Evolutionary conservation across 2,797 vertebrate species (phyloP), one percentile per base, ranked within the genome.

Genomic region (Myotis pilosus): DNA sequence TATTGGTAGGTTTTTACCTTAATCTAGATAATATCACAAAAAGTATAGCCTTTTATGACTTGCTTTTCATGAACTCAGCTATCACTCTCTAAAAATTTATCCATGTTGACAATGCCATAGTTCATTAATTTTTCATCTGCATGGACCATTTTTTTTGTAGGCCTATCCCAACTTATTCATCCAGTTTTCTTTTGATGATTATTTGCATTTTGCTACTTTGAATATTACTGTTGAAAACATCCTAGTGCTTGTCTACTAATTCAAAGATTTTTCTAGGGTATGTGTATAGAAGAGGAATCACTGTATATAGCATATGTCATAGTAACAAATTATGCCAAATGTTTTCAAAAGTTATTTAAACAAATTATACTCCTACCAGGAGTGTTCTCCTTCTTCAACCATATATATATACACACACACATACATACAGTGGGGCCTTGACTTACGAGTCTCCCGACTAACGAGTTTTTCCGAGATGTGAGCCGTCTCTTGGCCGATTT

Each of bases 51-150:
- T 38, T 86, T 69, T 80, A 16, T 95, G 91, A 92, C 15, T 83
- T 87, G 13, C 4, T 49, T 81, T 95, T 82, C 82, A 71, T 91
- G 83, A 91, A 62, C 17, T 36, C 60, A 82, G 72, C 53, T 44
- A 85, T 38, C 4, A 33, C 33, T 20, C 10, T 49, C 38, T 69
- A 81, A 81, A 85, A 88, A 62, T 74, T 74, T 22, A 94, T 69
- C 75, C 49, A 69, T 74, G 47, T 60, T 47, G 60, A 72, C 64
- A 92, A 60, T 85, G 22, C 33, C 84, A 30, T 74, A 91, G 36
- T 19, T 91, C 38, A 88, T 83, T 94, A 84, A 33, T n/a, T 95
- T 88, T 92, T 91, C 69, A 92, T 89, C 60, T 84, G 11, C 41
- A 13, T 62, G 33, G 44, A 33, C 13, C 79, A 23, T 75, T 94